phyloP scores from a whole-genome alignment of 1,140 invertebrate genomes.

The Neotoxoptera formosana region DNA sequence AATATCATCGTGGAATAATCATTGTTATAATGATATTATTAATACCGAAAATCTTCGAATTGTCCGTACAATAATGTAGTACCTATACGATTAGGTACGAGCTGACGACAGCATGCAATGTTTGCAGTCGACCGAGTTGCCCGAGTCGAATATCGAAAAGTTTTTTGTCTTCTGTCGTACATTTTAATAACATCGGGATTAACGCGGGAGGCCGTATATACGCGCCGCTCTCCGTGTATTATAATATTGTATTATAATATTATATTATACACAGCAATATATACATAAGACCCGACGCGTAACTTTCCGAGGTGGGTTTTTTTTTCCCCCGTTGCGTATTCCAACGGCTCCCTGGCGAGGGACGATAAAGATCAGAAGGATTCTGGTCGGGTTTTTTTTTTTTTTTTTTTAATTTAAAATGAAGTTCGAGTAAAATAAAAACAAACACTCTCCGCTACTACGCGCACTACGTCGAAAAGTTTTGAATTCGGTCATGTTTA shows the following conservation, averaged over 20 bases:
- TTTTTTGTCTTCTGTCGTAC: not conserved
- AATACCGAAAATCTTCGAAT: too few species aligned
- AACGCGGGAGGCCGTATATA: not conserved
- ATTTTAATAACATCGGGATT: slow-evolving; percentile 32
- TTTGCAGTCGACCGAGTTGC: too few species aligned
- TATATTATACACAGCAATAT: not conserved
- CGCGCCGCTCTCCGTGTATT: not conserved
- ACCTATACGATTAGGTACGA: too few species aligned
- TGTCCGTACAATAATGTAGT: too few species aligned
- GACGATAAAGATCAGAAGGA: slow-evolving; percentile 28
- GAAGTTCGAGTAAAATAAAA: slow-evolving; percentile 33
- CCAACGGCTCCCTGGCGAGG: not conserved
- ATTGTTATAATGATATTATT: too few species aligned
- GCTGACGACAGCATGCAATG: too few species aligned
- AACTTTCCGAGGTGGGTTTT: not conserved
- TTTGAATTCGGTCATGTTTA: slow-evolving; percentile 36
- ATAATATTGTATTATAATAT: not conserved
- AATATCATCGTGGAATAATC: too few species aligned
- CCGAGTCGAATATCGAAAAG: not conserved
- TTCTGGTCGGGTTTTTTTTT: not conserved
- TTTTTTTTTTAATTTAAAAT: slow-evolving; percentile 35
- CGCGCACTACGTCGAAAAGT: slow-evolving; percentile 13
- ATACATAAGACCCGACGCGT: not conserved
- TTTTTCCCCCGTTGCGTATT: not conserved
- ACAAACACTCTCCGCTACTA: not conserved